Conservation (phyloP, 2,797 vertebrate species). For the Ctenopoma multispine region DNA sequence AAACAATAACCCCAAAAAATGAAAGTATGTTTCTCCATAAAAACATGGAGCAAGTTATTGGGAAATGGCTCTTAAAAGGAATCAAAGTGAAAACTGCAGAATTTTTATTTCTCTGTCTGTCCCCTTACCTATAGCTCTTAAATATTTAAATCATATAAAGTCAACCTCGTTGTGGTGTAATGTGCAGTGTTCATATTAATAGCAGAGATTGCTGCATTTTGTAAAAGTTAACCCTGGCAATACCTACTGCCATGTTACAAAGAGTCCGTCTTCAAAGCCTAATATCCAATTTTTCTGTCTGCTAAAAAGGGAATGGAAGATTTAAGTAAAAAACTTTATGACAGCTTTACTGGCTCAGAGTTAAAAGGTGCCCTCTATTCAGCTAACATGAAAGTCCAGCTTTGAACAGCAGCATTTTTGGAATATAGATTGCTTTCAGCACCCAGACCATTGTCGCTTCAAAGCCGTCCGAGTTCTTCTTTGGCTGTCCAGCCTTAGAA, state of each 20-base stretch:
- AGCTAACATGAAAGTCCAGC: constrained; percentile 70
- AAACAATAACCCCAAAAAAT: constrained; percentile 78
- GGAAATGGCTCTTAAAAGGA: constrained; percentile 68
- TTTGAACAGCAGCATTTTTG: constrained; percentile 74
- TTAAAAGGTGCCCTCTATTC: constrained; percentile 74
- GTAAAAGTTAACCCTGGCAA: constrained; percentile 47
- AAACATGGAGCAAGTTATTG: constrained; percentile 65
- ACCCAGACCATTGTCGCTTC: constrained; percentile 72
- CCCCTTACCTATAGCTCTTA: constrained; percentile 52
- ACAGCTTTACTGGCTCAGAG: constrained; percentile 66
- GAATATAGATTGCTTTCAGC: constrained; percentile 69
- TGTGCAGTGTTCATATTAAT: constrained; percentile 57
- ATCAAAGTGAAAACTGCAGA: constrained; percentile 60
- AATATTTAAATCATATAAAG: constrained; percentile 74
- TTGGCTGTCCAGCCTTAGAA: constrained; percentile 50
- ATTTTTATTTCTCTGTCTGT: constrained; percentile 49
- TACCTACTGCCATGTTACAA: constrained; percentile 24
- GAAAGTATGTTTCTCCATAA: constrained; percentile 80
- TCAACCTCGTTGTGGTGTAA: constrained; percentile 50
- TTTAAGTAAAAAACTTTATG: constrained; percentile 66
- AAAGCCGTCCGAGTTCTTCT: constrained; percentile 67
- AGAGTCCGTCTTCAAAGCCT: constrained; percentile 40
- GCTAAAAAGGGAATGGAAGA: constrained; percentile 55
- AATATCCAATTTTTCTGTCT: constrained; percentile 50
- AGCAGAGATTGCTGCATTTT: constrained; percentile 54